Percentiles rank a stretch among this genome's conserved stretches.
phyloP scores from a whole-genome alignment of 2,888 invertebrate genomes.

The Schizaphis graminum region DNA sequence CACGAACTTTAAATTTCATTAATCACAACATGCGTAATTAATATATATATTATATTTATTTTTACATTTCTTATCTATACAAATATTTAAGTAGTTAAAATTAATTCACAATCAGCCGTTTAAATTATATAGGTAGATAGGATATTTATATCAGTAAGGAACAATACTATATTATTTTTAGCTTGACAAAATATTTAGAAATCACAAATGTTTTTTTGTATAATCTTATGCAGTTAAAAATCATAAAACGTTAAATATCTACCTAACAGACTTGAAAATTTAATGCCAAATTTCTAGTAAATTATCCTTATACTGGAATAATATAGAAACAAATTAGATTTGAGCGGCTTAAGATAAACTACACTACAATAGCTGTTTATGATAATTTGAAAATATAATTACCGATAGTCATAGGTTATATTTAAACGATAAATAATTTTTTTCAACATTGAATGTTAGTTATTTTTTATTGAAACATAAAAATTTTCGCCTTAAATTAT shows the following conservation, averaged over 20 bases:
- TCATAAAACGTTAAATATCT: not conserved
- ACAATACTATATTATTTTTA: not conserved
- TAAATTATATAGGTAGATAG: not conserved
- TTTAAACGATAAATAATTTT: not conserved
- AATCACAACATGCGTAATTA: not conserved
- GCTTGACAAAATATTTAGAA: not conserved
- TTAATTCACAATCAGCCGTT: not conserved
- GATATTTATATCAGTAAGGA: not conserved
- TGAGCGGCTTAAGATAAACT: not conserved
- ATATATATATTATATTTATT: not conserved
- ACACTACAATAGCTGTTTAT: not conserved
- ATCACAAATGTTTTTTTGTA: not conserved
- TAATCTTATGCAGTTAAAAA: not conserved
- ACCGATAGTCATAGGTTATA: too few species aligned
- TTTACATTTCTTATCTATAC: not conserved
- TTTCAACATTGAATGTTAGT: not conserved
- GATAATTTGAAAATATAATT: not conserved
- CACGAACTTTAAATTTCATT: not conserved
- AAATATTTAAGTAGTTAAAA: not conserved
- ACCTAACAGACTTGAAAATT: not conserved
- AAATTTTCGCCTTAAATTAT: not conserved
- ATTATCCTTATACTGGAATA: not conserved
- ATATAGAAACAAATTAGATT: not conserved
- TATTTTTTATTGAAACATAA: not conserved
- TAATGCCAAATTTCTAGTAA: not conserved